These are phyloP conservation scores for Leontopithecus rosalia DNA, from an alignment of 2,797 vertebrate genomes.

Conservation along the genomic window DNA sequence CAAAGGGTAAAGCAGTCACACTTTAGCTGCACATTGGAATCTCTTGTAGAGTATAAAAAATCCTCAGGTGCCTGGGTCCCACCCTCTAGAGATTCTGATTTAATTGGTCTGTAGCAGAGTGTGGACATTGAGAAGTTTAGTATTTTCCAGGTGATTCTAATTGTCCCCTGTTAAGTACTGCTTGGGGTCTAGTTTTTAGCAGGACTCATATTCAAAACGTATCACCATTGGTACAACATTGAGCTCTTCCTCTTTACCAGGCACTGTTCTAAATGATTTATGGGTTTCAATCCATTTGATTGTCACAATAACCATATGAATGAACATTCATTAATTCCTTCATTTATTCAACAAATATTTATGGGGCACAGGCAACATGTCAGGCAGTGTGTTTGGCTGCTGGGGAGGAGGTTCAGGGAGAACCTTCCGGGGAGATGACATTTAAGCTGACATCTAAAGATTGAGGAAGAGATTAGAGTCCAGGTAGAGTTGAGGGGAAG, in stretches of 20 bases:
- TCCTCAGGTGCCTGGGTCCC: background rate
- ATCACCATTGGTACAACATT: background rate
- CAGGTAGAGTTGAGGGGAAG: background rate
- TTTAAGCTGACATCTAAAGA: constrained; percentile 23
- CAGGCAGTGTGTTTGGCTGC: background rate
- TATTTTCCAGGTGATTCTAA: background rate
- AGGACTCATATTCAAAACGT: background rate
- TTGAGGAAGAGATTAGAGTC: background rate
- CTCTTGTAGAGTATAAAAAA: background rate
- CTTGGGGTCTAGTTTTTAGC: background rate
- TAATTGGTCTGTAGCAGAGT: background rate
- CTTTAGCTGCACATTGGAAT: background rate
- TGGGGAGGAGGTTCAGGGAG: background rate
- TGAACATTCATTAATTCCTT: background rate
- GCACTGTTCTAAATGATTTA: background rate
- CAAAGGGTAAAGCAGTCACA: background rate
- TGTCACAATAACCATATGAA: background rate
- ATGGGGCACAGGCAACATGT: background rate
- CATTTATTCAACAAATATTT: background rate
- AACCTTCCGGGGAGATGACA: background rate
- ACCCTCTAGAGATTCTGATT: background rate
- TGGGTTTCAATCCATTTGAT: background rate
- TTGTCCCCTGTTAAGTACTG: background rate
- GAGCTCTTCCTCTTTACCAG: background rate
- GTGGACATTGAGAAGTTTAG: background rate